Conservation (phyloP, 2,113 vertebrate genomes). For the Cynopterus brachyotis region DNA sequence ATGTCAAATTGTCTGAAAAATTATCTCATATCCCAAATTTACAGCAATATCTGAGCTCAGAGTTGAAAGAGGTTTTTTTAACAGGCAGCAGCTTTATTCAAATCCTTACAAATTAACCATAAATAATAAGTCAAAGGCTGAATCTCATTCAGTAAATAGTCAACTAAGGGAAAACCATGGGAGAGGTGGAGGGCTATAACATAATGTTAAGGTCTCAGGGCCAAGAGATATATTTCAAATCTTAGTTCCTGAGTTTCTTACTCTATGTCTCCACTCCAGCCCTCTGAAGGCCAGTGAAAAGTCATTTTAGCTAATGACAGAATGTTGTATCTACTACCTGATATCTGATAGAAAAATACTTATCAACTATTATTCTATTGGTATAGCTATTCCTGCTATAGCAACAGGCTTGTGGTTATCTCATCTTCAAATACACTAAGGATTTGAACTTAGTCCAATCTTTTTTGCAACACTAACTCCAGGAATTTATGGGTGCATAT, state of each 20-base stretch:
- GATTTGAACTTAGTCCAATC: neutral
- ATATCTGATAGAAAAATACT: neutral
- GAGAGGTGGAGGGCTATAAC: neutral
- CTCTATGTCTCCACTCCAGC: neutral
- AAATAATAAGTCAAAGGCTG: neutral
- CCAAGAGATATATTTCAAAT: neutral
- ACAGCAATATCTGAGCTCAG: conserved; percentile 9
- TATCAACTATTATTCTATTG: neutral
- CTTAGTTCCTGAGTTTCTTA: conserved; percentile 3
- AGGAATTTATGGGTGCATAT: neutral
- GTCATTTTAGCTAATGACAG: neutral
- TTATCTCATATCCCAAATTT: conserved; percentile 46
- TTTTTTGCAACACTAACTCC: neutral
- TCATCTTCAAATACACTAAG: neutral
- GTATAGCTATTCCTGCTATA: neutral
- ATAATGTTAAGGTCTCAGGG: neutral
- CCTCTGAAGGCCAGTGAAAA: neutral
- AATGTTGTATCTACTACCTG: neutral
- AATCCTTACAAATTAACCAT: conserved; percentile 46
- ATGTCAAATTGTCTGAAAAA: conserved; percentile 36
- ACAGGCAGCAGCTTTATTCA: conserved; percentile 26
- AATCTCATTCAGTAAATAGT: conserved; percentile 4
- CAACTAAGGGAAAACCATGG: neutral
- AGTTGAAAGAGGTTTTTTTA: conserved; percentile 44
- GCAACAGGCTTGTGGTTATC: neutral